These are phyloP conservation scores for Microctenopoma lineatum DNA, from an alignment of 2,797 vertebrate genomes.

Conservation along the genomic window DNA sequence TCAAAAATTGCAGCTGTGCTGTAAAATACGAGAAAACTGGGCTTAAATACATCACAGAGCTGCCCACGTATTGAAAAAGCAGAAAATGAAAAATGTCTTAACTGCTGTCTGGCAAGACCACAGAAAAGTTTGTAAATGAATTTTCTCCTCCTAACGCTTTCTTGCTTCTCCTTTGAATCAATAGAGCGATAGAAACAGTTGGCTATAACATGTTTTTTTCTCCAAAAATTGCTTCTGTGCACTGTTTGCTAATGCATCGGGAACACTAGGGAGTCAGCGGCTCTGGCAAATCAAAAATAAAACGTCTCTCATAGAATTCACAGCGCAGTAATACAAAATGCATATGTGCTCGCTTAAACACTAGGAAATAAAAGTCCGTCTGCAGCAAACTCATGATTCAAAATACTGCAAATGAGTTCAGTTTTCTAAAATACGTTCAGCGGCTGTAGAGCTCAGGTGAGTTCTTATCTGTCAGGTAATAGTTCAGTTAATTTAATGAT, in stretches of 20 bases:
- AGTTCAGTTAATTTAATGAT: slow-evolving; percentile 27
- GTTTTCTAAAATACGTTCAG: slow-evolving; percentile 6
- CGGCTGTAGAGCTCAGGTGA: slow-evolving; percentile 7
- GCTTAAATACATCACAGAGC: background rate
- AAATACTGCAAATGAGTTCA: slow-evolving; percentile 12
- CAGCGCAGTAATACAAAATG: slow-evolving; percentile 20
- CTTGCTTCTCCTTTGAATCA: slow-evolving; percentile 6
- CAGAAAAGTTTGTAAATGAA: slow-evolving; percentile 8
- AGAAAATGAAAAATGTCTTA: slow-evolving; percentile 2
- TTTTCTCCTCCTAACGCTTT: slow-evolving; percentile 1
- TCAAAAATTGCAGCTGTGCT: background rate
- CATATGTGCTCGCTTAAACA: background rate
- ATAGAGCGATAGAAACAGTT: background rate
- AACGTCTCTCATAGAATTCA: slow-evolving; percentile 11
- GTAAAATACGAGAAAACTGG: background rate
- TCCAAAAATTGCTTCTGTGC: background rate
- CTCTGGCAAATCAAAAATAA: slow-evolving; percentile 37
- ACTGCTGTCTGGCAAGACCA: background rate
- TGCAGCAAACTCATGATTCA: slow-evolving; percentile 13
- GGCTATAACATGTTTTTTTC: background rate
- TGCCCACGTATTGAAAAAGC: background rate
- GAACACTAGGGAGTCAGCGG: slow-evolving; percentile 12
- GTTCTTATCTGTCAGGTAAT: slow-evolving; percentile 11
- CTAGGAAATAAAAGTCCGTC: background rate
- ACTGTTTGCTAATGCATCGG: slow-evolving; percentile 16